These are phyloP conservation scores for Eurystomus glaucurus DNA, from an alignment of 2,797 vertebrate species.

Conservation along the genomic window DNA sequence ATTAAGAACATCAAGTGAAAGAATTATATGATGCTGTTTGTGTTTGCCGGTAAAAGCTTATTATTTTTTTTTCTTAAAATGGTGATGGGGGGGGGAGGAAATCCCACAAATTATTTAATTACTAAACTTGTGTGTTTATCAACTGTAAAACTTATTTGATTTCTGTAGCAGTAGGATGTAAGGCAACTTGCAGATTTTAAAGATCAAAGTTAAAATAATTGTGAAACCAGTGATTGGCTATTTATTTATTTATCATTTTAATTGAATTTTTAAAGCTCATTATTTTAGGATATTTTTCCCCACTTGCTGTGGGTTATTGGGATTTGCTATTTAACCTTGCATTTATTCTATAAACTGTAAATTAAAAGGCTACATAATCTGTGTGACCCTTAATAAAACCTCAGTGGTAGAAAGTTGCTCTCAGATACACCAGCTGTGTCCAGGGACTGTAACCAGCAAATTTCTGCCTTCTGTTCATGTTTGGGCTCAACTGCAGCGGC, in stretches of 20 bases:
- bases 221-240: background rate
- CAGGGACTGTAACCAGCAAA: background rate
- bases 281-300: slow-evolving; percentile 14
- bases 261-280: slow-evolving; percentile 4
- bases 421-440: background rate
- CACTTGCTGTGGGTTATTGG: background rate
- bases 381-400: background rate
- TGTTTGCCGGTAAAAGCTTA: slow-evolving; percentile 39
- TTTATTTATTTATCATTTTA: slow-evolving; percentile 48
- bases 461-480: background rate
- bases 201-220: slow-evolving; percentile 62
- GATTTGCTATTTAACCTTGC: slow-evolving; percentile 33
- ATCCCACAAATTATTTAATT: slow-evolving; percentile 33
- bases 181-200: slow-evolving; percentile 46
- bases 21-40: slow-evolving; percentile 24
- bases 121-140: slow-evolving; percentile 46
- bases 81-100: background rate
- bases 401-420: background rate
- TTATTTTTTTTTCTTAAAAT: background rate
- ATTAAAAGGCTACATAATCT: slow-evolving; percentile 9
- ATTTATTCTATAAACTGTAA: background rate
- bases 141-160: background rate
- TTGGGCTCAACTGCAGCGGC: background rate
- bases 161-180: slow-evolving; percentile 2
- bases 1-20: slow-evolving; percentile 65